phyloP scores from a whole-genome alignment of 2,797 vertebrate species.

The Parotocinclus haroldoi region DNA sequence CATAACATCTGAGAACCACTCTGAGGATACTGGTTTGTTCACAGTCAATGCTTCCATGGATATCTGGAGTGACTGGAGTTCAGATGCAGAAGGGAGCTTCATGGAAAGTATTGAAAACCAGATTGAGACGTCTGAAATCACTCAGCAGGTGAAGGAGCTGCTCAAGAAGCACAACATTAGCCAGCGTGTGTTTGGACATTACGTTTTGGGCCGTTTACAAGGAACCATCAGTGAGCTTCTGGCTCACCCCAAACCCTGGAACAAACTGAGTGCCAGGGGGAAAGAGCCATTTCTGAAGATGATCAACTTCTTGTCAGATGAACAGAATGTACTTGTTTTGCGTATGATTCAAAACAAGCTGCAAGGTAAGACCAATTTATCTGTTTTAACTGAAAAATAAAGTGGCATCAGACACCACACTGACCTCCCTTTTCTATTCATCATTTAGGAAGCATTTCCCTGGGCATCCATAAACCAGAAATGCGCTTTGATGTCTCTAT shows the following conservation, averaged over 20 bases:
- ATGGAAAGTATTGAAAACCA: slow-evolving; percentile 78
- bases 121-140: slow-evolving; percentile 87
- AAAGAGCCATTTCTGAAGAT: slow-evolving; percentile 97
- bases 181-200: slow-evolving; percentile 92
- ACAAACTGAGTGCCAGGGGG: slow-evolving; percentile 93
- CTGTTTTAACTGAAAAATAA: neutral
- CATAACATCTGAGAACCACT: slow-evolving; percentile 1
- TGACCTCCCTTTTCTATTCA: neutral
- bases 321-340: slow-evolving; percentile 89
- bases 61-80: neutral
- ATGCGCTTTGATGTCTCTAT: slow-evolving; percentile 92
- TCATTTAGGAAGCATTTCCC: slow-evolving; percentile 88
- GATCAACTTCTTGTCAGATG: slow-evolving; percentile 94
- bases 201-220: slow-evolving; percentile 91
- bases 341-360: slow-evolving; percentile 92
- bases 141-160: slow-evolving; percentile 94
- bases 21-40: neutral
- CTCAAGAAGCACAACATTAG: slow-evolving; percentile 94
- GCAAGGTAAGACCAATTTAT: slow-evolving; percentile 73
- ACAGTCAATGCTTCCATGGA: neutral
- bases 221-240: slow-evolving; percentile 95
- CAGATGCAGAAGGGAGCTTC: slow-evolving; percentile 52
- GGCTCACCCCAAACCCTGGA: slow-evolving; percentile 95
- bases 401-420: neutral
- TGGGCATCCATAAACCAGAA: slow-evolving; percentile 89